Percentiles rank a stretch among this genome's conserved stretches.
These are phyloP conservation scores for Amphipyra berbera DNA, from an alignment of 2,888 invertebrate species.

Conservation along the genomic window DNA sequence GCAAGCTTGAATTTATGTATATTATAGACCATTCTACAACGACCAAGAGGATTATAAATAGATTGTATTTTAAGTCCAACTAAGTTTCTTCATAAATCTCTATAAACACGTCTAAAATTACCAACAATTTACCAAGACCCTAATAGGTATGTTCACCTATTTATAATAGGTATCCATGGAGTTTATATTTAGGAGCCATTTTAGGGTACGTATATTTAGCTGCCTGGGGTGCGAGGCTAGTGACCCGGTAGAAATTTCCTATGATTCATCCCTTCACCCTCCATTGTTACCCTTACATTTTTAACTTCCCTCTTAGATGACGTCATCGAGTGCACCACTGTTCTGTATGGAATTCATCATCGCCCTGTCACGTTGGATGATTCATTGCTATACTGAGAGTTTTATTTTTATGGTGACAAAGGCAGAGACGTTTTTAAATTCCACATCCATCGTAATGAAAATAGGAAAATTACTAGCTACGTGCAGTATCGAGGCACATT, in stretches of 20 bases:
- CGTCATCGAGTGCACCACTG: slow-evolving; percentile 81
- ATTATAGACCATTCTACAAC: slow-evolving; percentile 21
- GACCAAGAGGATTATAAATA: slow-evolving; percentile 36
- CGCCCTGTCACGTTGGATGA: slow-evolving; percentile 75
- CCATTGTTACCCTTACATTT: slow-evolving; percentile 77
- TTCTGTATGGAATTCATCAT: slow-evolving; percentile 76
- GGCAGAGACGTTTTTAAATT: slow-evolving; percentile 59
- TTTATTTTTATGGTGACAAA: slow-evolving; percentile 67
- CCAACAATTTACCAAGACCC: slow-evolving; percentile 57
- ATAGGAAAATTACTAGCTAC: slow-evolving; percentile 35
- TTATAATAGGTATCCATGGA: slow-evolving; percentile 60
- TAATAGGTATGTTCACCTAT: slow-evolving; percentile 55
- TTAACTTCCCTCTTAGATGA: slow-evolving; percentile 79
- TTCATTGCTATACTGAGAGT: slow-evolving; percentile 74
- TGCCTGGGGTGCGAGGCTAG: slow-evolving; percentile 78
- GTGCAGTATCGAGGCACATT: slow-evolving; percentile 61
- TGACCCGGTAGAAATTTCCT: slow-evolving; percentile 83
- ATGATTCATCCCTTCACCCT: slow-evolving; percentile 88
- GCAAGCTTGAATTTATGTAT: slow-evolving; percentile 35
- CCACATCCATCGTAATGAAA: slow-evolving; percentile 40
- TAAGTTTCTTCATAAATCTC: slow-evolving; percentile 45
- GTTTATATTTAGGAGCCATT: slow-evolving; percentile 67
- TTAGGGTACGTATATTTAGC: slow-evolving; percentile 79
- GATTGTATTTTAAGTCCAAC: slow-evolving; percentile 35
- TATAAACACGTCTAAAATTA: slow-evolving; percentile 57